A percentile compares a stretch with the other conserved stretches of the same genome.
Evolutionary conservation across 2,888 invertebrate species (phyloP).

Genomic region (Cyclophora albipunctata): DNA sequence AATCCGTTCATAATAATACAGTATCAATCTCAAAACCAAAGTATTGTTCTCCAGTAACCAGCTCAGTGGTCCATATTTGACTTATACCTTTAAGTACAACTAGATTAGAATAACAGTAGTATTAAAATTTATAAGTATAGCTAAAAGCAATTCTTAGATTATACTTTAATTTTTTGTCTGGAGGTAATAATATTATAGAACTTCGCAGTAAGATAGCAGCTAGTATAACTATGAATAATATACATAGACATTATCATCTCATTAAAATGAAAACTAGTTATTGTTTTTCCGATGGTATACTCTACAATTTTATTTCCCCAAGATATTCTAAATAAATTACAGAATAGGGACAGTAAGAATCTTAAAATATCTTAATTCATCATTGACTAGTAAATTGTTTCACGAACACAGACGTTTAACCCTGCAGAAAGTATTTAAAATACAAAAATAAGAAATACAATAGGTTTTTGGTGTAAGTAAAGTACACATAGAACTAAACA

Average conservation of each 20-base stretch:
- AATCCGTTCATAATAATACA: too few species aligned
- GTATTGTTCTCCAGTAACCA: too few species aligned
- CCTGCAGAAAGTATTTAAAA: slow-evolving; percentile 37
- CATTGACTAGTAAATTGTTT: slow-evolving; percentile 36
- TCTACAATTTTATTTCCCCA: too few species aligned
- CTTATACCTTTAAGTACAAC: background rate
- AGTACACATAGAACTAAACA: background rate
- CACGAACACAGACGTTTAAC: slow-evolving; percentile 48
- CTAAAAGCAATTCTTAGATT: slow-evolving; percentile 2
- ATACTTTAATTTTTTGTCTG: background rate
- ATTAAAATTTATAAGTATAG: slow-evolving; percentile 1
- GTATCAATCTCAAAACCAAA: too few species aligned
- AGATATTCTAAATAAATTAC: slow-evolving; percentile 8
- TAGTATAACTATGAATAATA: too few species aligned
- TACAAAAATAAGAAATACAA: slow-evolving; percentile 24
- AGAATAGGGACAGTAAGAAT: background rate
- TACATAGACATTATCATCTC: too few species aligned
- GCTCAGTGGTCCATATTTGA: too few species aligned
- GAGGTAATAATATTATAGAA: background rate
- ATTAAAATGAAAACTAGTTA: too few species aligned
- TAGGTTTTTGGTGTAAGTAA: slow-evolving; percentile 7
- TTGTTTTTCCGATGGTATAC: too few species aligned
- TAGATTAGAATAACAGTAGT: slow-evolving; percentile 10
- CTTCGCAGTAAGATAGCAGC: too few species aligned
- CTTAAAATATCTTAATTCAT: background rate